Percentiles rank a stretch among this genome's conserved stretches.
Conservation (phyloP, 2,113 vertebrate genomes). For the Megaceryle maxima region DNA sequence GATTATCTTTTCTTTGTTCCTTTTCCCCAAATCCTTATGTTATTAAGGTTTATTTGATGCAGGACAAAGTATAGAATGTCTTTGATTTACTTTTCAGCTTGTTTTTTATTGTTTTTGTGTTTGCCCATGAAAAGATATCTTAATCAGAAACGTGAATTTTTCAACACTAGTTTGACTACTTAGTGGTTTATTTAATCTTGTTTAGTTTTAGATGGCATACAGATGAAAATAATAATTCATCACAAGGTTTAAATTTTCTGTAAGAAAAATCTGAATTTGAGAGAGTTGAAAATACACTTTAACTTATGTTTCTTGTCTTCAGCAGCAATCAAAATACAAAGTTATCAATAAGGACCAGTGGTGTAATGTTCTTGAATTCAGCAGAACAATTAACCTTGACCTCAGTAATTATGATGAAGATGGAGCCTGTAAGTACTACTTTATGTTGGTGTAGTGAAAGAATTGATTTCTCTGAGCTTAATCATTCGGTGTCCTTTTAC, state of each 20-base stretch:
- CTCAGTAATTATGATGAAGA: slow-evolving; percentile 99
- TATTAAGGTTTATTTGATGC: not conserved
- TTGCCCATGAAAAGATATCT: not conserved
- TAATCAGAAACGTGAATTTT: not conserved
- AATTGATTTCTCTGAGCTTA: not conserved
- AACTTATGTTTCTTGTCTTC: slow-evolving; percentile 60
- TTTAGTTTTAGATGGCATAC: not conserved
- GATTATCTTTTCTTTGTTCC: not conserved
- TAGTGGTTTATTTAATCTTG: not conserved
- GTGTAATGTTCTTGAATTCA: slow-evolving; percentile 99
- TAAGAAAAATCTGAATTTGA: not conserved
- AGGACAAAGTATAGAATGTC: not conserved
- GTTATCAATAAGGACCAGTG: slow-evolving; percentile 99
- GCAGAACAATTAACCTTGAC: slow-evolving; percentile 98
- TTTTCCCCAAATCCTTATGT: not conserved
- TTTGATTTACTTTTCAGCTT: not conserved
- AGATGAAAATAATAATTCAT: not conserved
- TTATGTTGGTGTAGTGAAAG: not conserved
- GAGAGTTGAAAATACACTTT: not conserved
- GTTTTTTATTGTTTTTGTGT: not conserved
- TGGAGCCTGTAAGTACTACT: slow-evolving; percentile 90
- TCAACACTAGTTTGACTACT: not conserved
- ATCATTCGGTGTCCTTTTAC: not conserved
- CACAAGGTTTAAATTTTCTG: not conserved
- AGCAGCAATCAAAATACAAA: slow-evolving; percentile 99